Evolutionary conservation across 2,888 invertebrate genomes (phyloP).

Genomic region (Drosophila borealis): DNA sequence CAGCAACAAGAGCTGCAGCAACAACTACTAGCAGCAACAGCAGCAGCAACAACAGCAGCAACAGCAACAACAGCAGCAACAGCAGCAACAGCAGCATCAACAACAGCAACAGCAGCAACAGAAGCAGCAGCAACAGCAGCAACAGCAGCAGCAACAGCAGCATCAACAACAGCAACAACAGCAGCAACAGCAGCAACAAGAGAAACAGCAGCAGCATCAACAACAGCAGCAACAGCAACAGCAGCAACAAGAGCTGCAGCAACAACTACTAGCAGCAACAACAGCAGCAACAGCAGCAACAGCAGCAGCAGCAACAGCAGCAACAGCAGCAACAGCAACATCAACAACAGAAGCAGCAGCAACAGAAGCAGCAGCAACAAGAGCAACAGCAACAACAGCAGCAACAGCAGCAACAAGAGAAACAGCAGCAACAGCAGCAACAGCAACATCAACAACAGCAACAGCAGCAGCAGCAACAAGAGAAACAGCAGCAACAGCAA

Average conservation of each 20-base stretch:
- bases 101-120: not conserved
- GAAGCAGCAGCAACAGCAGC: not conserved
- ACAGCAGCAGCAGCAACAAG: not conserved
- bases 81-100: not conserved
- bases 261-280: too few species aligned
- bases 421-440: not conserved
- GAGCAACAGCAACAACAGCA: not conserved
- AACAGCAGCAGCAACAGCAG: slow-evolving; percentile 2
- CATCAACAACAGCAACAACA: not conserved
- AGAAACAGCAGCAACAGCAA: not conserved
- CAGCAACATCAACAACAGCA: too few species aligned
- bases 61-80: not conserved
- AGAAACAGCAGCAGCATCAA: not conserved
- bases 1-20: not conserved
- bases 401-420: not conserved
- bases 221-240: not conserved
- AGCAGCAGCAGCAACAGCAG: not conserved
- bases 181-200: not conserved
- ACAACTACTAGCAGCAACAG: not conserved
- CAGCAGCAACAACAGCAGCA: not conserved
- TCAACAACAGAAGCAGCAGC: not conserved
- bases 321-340: not conserved
- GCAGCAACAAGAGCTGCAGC: too few species aligned
- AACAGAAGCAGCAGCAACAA: too few species aligned
- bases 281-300: too few species aligned